Conservation (phyloP, 2,888 invertebrate species). For the Pristionchus exspectatus region DNA sequence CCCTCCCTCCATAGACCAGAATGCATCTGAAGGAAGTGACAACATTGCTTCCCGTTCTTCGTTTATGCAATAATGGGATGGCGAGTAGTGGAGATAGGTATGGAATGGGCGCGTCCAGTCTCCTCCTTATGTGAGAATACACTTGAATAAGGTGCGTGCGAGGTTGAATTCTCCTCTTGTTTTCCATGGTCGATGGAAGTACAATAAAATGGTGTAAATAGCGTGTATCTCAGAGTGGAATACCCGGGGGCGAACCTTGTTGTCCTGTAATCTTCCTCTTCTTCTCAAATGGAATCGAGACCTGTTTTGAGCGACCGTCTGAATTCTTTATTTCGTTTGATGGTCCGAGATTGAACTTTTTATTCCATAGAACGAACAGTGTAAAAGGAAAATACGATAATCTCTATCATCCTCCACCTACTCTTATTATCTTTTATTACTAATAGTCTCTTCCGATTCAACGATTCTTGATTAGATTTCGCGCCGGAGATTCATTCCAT, state of each 20-base stretch:
- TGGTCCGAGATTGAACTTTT: not conserved
- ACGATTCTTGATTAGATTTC: not conserved
- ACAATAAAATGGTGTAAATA: not conserved
- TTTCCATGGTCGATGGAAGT: not conserved
- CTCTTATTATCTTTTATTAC: not conserved
- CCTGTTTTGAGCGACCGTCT: not conserved
- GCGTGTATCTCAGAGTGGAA: not conserved
- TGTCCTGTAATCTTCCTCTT: not conserved
- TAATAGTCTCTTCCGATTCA: not conserved
- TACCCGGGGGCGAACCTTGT: not conserved
- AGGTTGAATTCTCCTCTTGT: not conserved
- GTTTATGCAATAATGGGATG: not conserved
- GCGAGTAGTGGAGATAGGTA: not conserved
- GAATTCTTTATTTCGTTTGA: not conserved
- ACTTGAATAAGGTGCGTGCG: not conserved
- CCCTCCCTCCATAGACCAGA: not conserved
- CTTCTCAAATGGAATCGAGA: not conserved
- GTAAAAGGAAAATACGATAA: not conserved
- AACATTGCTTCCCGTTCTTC: not conserved
- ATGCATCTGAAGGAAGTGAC: not conserved
- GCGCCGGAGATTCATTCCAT: not conserved
- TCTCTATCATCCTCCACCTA: not conserved
- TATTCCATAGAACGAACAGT: not conserved
- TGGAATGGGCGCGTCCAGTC: not conserved
- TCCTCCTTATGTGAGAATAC: not conserved